Evolutionary conservation across 1,140 invertebrate genomes (phyloP).

Genomic region (Dufourea novaeangliae): DNA sequence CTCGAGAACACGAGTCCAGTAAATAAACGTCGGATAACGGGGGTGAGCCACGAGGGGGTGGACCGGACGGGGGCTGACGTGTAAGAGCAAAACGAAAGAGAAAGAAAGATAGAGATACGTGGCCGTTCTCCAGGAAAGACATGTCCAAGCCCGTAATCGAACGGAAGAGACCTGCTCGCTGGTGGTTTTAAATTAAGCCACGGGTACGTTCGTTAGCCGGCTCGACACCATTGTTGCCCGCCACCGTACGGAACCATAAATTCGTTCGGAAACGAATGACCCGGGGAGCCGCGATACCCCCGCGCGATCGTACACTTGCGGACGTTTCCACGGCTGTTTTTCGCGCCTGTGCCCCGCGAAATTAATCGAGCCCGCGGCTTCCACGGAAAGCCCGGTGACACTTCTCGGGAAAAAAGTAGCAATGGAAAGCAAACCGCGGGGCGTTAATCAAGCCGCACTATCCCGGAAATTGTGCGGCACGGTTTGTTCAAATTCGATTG

Average conservation of each 20-base stretch:
- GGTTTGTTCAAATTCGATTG: not conserved
- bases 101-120: slow-evolving; percentile 50
- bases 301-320: slow-evolving; percentile 15
- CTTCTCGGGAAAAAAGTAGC: not conserved
- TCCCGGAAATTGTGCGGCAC: not conserved
- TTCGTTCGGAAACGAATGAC: slow-evolving; percentile 62
- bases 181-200: slow-evolving; percentile 74
- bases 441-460: not conserved
- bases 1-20: slow-evolving; percentile 74
- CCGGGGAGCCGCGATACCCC: not conserved
- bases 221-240: slow-evolving; percentile 60
- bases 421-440: not conserved
- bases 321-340: slow-evolving; percentile 49
- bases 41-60: slow-evolving; percentile 13
- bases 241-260: slow-evolving; percentile 63
- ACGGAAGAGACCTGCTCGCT: slow-evolving; percentile 69
- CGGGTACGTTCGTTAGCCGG: slow-evolving; percentile 67
- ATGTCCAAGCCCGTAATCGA: slow-evolving; percentile 74
- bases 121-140: slow-evolving; percentile 63
- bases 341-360: slow-evolving; percentile 16
- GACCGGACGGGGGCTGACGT: not conserved
- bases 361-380: slow-evolving; percentile 49
- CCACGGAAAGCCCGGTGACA: not conserved
- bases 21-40: slow-evolving; percentile 74
- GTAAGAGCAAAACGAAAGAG: slow-evolving; percentile 33